These are phyloP conservation scores for Anthopleura sola DNA, from an alignment of 64 coral and sea anemone genomes.

Conservation along the genomic window DNA sequence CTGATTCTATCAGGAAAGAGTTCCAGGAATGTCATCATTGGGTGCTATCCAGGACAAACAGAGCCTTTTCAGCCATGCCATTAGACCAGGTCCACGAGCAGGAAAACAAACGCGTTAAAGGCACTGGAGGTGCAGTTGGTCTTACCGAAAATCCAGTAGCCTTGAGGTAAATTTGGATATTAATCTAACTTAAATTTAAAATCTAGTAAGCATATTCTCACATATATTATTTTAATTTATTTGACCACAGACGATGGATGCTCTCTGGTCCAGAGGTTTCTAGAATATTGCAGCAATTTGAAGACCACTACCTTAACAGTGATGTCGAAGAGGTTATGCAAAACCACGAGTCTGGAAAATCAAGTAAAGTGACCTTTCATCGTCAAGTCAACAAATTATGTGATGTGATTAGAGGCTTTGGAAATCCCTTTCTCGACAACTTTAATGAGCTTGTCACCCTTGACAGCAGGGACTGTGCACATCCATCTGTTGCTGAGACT, in stretches of 20 bases:
- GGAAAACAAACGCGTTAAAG: conserved; percentile 51
- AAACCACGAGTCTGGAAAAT: background rate
- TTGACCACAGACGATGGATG: conserved; percentile 54
- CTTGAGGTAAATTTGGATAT: conserved; percentile 29
- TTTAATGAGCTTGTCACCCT: conserved; percentile 48
- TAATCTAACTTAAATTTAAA: too few relatives aligned
- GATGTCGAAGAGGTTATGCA: background rate
- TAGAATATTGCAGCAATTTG: background rate
- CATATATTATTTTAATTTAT: too few relatives aligned
- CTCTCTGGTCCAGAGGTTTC: conserved; percentile 50
- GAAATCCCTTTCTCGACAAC: conserved; percentile 61
- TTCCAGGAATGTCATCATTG: conserved; percentile 30
- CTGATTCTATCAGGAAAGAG: background rate
- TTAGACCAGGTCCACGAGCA: conserved; percentile 49
- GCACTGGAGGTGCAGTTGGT: conserved; percentile 16
- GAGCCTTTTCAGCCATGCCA: conserved; percentile 32
- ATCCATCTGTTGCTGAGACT: conserved; percentile 27
- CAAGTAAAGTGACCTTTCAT: background rate
- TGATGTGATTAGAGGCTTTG: conserved; percentile 25
- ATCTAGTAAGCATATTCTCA: too few relatives aligned
- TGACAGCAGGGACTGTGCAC: conserved; percentile 48
- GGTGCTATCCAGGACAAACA: conserved; percentile 28
- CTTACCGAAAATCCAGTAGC: conserved; percentile 57
- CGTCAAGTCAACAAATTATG: background rate
- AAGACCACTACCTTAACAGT: background rate